A percentile compares a stretch with the other conserved stretches of the same genome.
Evolutionary conservation across 2,888 invertebrate genomes (phyloP).

Genomic region (Drosophila atroscutellata): DNA sequence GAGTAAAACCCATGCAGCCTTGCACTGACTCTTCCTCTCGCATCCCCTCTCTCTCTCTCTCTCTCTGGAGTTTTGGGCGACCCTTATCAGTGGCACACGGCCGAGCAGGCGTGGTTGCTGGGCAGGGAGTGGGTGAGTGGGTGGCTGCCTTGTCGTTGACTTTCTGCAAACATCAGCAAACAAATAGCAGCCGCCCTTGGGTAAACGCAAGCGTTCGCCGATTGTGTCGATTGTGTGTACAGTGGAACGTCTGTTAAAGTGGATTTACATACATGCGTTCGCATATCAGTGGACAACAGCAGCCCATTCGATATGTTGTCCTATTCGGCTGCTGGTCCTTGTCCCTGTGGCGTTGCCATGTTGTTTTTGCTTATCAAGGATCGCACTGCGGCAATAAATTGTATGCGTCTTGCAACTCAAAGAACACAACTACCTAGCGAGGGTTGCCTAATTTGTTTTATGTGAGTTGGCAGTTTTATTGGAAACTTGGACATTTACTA

Average conservation of each 20-base stretch:
- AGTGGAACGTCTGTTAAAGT: conserved; percentile 51
- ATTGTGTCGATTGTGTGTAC: conserved; percentile 32
- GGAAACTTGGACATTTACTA: not conserved
- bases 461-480: not conserved
- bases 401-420: conserved; percentile 9
- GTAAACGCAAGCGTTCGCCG: conserved; percentile 45
- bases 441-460: conserved; percentile 2
- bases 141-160: conserved; percentile 58
- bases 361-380: conserved; percentile 50
- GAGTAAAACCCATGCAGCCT: conserved; percentile 70
- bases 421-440: conserved; percentile 1
- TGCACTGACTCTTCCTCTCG: conserved; percentile 38
- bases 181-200: conserved; percentile 50
- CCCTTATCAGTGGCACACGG: conserved; percentile 68
- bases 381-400: conserved; percentile 54
- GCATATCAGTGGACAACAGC: conserved; percentile 19
- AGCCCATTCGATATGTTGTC: conserved; percentile 29
- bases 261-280: conserved; percentile 43
- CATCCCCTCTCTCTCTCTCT: not conserved
- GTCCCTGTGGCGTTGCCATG: conserved; percentile 25
- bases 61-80: conserved; percentile 24
- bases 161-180: conserved; percentile 74
- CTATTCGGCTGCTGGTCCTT: conserved; percentile 1
- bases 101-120: conserved; percentile 36
- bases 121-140: not conserved